A percentile compares a stretch with the other conserved stretches of the same genome.
Evolutionary conservation across 1,140 invertebrate species (phyloP).

Genomic region (Drosophila nasuta): DNA sequence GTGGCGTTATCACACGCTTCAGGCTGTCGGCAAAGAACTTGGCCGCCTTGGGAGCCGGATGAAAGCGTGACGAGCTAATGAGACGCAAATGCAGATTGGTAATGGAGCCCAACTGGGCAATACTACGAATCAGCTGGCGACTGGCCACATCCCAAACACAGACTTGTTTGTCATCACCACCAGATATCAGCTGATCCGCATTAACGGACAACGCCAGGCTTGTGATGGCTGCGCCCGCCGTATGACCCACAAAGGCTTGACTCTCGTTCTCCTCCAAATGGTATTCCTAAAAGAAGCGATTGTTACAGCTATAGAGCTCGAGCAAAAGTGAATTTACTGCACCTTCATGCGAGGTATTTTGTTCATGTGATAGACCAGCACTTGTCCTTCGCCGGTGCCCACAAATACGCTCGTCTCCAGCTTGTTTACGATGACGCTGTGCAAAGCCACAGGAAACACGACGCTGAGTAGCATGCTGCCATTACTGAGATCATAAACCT

Average conservation of each 20-base stretch:
- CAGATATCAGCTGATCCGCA: slow-evolving; percentile 89
- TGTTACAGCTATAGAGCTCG: too few relatives aligned
- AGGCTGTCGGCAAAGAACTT: slow-evolving; percentile 84
- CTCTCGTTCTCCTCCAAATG: slow-evolving; percentile 86
- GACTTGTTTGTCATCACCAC: slow-evolving; percentile 90
- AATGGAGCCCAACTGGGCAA: slow-evolving; percentile 90
- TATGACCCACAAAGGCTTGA: slow-evolving; percentile 89
- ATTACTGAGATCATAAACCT: slow-evolving; percentile 90
- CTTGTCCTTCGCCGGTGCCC: slow-evolving; percentile 89
- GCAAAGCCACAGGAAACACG: slow-evolving; percentile 90
- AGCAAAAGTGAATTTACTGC: too few relatives aligned
- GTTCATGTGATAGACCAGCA: slow-evolving; percentile 89
- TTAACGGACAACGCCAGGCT: slow-evolving; percentile 90
- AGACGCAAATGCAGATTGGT: slow-evolving; percentile 89
- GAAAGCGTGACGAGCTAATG: slow-evolving; percentile 83
- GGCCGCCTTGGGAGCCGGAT: slow-evolving; percentile 81
- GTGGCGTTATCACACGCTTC: slow-evolving; percentile 72
- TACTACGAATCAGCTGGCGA: slow-evolving; percentile 88
- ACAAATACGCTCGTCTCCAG: slow-evolving; percentile 90
- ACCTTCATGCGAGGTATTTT: slow-evolving; percentile 87
- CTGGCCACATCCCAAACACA: slow-evolving; percentile 93
- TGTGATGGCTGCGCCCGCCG: slow-evolving; percentile 87
- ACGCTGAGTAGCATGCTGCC: slow-evolving; percentile 90
- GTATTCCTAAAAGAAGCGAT: slow-evolving; percentile 85
- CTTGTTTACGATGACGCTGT: slow-evolving; percentile 89